Evolutionary conservation across 1,140 invertebrate species (phyloP).

Genomic region (Hycleus phaleratus): DNA sequence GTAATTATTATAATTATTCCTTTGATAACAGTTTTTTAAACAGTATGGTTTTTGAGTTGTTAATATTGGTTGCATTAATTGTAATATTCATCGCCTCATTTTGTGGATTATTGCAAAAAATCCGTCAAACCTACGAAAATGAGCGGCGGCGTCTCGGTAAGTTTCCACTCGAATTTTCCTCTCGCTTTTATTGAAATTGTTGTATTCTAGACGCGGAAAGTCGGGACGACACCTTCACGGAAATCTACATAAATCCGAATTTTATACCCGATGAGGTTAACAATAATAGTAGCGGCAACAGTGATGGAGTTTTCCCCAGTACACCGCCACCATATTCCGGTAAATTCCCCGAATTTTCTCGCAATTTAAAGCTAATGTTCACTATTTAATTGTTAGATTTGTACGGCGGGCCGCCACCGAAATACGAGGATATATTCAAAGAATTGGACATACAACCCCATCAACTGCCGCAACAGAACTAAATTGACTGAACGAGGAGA

Average conservation of each 20-base stretch:
- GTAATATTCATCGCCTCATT: constrained; percentile 7
- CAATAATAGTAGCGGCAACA: neutral
- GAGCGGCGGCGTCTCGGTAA: neutral
- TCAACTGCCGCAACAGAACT: neutral
- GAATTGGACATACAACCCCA: neutral
- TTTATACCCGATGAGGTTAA: neutral
- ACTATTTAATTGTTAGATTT: neutral
- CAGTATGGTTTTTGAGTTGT: constrained; percentile 5
- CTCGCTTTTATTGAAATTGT: neutral
- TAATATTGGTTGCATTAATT: neutral
- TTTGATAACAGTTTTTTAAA: neutral
- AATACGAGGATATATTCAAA: constrained; percentile 7
- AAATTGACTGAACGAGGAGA: neutral
- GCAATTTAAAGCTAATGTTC: too few relatives aligned
- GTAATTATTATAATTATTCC: too few relatives aligned
- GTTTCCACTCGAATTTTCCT: neutral
- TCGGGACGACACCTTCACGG: neutral
- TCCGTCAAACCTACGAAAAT: constrained; percentile 3
- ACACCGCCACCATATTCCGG: constrained; percentile 6
- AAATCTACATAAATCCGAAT: constrained; percentile 10
- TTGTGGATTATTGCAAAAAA: constrained; percentile 5
- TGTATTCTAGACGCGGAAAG: too few relatives aligned
- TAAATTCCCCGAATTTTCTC: neutral
- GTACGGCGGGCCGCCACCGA: constrained; percentile 1
- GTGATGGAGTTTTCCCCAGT: constrained; percentile 4